phyloP scores from a whole-genome alignment of 2,797 vertebrate genomes.

The Danio jaintianensis region DNA sequence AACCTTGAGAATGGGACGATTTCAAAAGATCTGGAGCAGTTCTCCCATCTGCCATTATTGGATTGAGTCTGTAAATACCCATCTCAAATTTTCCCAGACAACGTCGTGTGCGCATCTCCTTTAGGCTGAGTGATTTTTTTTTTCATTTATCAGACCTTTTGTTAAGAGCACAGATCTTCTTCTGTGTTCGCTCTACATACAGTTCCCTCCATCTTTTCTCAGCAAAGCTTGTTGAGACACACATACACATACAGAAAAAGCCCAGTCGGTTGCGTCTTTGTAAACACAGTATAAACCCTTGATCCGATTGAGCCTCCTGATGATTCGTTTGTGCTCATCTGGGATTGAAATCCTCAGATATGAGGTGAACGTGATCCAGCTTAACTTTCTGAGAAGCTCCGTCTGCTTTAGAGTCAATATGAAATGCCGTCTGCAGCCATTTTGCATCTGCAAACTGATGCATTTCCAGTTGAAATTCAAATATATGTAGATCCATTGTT shows the following conservation, averaged over 20 bases:
- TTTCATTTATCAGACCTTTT: constrained; percentile 16
- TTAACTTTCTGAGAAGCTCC: constrained; percentile 35
- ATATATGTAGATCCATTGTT: neutral
- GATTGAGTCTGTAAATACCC: constrained; percentile 35
- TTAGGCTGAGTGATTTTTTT: constrained; percentile 7
- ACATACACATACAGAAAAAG: constrained; percentile 9
- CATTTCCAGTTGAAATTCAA: neutral
- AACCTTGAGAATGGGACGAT: constrained; percentile 4
- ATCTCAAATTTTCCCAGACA: constrained; percentile 30
- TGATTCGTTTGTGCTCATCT: constrained; percentile 38
- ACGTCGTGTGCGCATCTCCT: neutral
- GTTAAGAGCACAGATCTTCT: neutral
- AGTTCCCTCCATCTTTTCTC: neutral
- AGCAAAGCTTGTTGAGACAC: neutral
- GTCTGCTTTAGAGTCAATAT: constrained; percentile 26
- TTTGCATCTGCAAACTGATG: neutral
- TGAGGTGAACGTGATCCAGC: constrained; percentile 27
- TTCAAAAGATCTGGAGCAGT: constrained; percentile 23
- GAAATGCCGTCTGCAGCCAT: neutral
- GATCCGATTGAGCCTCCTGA: constrained; percentile 8
- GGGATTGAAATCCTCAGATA: constrained; percentile 28
- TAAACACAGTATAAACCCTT: constrained; percentile 38
- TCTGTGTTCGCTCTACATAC: neutral
- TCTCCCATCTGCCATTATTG: constrained; percentile 25
- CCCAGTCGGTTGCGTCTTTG: constrained; percentile 29